A percentile compares a stretch with the other conserved stretches of the same genome.
These are phyloP conservation scores for Paramisgurnus dabryanus DNA, from an alignment of 2,113 vertebrate genomes.

Conservation along the genomic window DNA sequence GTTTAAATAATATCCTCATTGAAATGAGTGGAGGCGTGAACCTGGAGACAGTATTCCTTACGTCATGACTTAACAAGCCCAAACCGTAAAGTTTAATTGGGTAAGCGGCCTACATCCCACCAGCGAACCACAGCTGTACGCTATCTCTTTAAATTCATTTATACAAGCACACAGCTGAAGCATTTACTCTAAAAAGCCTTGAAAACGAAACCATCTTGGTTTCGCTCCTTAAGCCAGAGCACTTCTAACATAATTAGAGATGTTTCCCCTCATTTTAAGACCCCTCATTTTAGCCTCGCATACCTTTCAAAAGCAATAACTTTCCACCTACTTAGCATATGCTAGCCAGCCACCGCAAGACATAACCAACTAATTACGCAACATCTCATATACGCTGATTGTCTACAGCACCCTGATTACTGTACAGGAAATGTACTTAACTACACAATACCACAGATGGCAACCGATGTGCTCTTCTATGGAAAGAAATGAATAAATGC, in stretches of 20 bases:
- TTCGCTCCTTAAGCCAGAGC: conserved; percentile 18
- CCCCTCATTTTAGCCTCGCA: neutral
- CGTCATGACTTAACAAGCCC: no score
- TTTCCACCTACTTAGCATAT: conserved; percentile 20
- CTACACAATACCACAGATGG: neutral
- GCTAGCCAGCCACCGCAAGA: conserved; percentile 36
- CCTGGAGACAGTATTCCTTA: no score
- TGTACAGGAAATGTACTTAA: conserved; percentile 37
- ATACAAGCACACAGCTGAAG: neutral
- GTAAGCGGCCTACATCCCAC: no score
- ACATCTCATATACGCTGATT: conserved; percentile 46
- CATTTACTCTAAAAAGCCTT: neutral
- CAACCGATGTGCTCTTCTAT: neutral
- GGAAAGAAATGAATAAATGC: neutral
- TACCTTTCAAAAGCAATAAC: conserved; percentile 49
- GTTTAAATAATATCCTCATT: no score
- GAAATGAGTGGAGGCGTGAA: no score
- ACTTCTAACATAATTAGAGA: conserved; percentile 43
- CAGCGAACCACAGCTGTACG: neutral
- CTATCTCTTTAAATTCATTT: neutral
- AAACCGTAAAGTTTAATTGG: no score
- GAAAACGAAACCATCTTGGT: conserved; percentile 29
- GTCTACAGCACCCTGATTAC: conserved; percentile 19
- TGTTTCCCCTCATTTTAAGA: conserved; percentile 42
- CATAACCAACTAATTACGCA: conserved; percentile 45